These are phyloP conservation scores for Anguilla rostrata DNA, from an alignment of 2,113 vertebrate genomes.

Conservation along the genomic window DNA sequence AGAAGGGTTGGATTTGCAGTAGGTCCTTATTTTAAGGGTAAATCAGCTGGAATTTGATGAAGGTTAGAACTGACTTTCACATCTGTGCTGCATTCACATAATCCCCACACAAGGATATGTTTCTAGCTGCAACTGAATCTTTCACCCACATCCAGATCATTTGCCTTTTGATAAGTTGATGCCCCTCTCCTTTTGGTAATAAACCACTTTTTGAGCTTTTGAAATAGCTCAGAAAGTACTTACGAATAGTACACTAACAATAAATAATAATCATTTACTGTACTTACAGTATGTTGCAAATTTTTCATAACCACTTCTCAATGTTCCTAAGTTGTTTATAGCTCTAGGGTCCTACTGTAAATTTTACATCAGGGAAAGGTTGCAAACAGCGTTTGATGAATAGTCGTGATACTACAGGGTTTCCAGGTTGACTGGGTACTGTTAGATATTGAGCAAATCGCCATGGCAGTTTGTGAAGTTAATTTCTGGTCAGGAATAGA, in stretches of 20 bases:
- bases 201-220: background rate
- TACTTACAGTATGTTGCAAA: background rate
- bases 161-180: background rate
- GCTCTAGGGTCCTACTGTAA: background rate
- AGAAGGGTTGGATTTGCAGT: background rate
- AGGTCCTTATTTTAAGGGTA: background rate
- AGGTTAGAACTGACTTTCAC: background rate
- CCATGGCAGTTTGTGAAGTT: background rate
- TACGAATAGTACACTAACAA: background rate
- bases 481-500: background rate
- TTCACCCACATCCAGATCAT: background rate
- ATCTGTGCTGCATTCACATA: background rate
- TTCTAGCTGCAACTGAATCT: background rate
- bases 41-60: background rate
- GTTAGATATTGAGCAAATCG: background rate
- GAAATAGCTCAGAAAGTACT: background rate
- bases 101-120: background rate
- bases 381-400: background rate
- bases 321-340: background rate
- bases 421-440: background rate
- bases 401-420: constrained; percentile 7
- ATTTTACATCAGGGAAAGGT: background rate
- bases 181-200: background rate
- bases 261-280: background rate
- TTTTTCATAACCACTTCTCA: background rate